These are phyloP conservation scores for Ophion ellenae DNA, from an alignment of 2,888 invertebrate species.

Conservation along the genomic window DNA sequence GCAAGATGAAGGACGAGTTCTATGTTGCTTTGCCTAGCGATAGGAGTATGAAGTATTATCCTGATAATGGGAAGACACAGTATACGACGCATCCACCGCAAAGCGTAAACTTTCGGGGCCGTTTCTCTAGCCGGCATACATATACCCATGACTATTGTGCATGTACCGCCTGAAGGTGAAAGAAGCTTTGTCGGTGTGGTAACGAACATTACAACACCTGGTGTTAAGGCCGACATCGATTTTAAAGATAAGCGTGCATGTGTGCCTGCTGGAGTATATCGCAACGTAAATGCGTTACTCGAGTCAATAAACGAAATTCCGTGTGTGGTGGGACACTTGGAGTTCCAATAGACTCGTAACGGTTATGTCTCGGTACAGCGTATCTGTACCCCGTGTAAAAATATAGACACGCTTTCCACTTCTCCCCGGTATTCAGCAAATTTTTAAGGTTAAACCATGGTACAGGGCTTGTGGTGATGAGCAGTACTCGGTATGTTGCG, in stretches of 20 bases:
- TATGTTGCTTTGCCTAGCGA: constrained; percentile 40
- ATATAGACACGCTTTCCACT: constrained; percentile 11
- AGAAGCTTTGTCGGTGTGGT: too few relatives aligned
- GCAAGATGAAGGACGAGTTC: constrained; percentile 32
- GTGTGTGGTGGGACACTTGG: too few relatives aligned
- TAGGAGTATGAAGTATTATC: constrained; percentile 41
- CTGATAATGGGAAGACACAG: constrained; percentile 28
- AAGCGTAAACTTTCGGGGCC: constrained; percentile 26
- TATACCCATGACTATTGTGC: too few relatives aligned
- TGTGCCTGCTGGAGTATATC: constrained; percentile 2
- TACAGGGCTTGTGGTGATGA: neutral
- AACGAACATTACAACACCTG: neutral
- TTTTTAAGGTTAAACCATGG: neutral
- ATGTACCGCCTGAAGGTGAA: constrained; percentile 5
- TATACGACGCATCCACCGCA: constrained; percentile 39
- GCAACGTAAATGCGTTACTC: too few relatives aligned
- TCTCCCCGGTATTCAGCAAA: constrained; percentile 10
- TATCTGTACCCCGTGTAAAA: too few relatives aligned
- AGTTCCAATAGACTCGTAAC: too few relatives aligned
- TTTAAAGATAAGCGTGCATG: constrained; percentile 15
- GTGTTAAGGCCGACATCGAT: neutral
- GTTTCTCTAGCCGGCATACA: constrained; percentile 36
- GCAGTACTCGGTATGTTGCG: neutral
- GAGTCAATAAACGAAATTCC: too few relatives aligned
- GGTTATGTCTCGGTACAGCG: too few relatives aligned